Evolutionary conservation across 2,888 invertebrate species (phyloP).

Genomic region (Timandra comae): DNA sequence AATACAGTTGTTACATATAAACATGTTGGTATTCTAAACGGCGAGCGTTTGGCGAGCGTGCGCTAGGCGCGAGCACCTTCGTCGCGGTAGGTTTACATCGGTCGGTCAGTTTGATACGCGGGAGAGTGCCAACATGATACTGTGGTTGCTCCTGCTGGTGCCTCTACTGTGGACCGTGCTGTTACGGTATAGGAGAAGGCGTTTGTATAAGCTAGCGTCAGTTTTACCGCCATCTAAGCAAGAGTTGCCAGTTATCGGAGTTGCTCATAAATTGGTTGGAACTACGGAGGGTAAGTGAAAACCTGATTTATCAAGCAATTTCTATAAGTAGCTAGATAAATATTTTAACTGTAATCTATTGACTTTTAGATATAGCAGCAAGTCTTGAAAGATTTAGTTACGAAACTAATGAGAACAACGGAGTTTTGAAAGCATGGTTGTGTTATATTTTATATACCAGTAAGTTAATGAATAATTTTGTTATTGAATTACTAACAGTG

Average conservation of each 20-base stretch:
- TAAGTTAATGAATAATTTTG: slow-evolving; percentile 22
- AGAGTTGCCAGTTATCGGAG: slow-evolving; percentile 43
- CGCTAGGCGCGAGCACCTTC: neutral
- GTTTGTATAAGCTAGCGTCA: slow-evolving; percentile 45
- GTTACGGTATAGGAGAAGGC: slow-evolving; percentile 42
- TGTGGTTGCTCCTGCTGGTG: slow-evolving; percentile 34
- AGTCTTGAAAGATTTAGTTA: slow-evolving; percentile 44
- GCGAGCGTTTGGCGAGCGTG: neutral
- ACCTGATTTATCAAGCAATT: too few species aligned
- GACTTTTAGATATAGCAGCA: slow-evolving; percentile 61
- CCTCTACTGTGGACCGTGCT: slow-evolving; percentile 30
- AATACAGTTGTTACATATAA: slow-evolving; percentile 25
- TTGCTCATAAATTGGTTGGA: slow-evolving; percentile 40
- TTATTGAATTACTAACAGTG: too few species aligned
- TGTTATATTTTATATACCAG: slow-evolving; percentile 40
- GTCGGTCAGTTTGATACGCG: neutral
- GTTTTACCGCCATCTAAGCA: slow-evolving; percentile 25
- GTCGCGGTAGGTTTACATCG: neutral
- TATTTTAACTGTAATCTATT: too few species aligned
- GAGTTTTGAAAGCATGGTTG: slow-evolving; percentile 49
- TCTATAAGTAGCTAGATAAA: too few species aligned
- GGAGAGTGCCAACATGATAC: slow-evolving; percentile 31
- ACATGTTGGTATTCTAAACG: neutral
- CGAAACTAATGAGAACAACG: slow-evolving; percentile 38
- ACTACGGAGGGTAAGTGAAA: slow-evolving; percentile 43